phyloP scores from a whole-genome alignment of 2,113 vertebrate species.

The Microcebus ravelobensis region DNA sequence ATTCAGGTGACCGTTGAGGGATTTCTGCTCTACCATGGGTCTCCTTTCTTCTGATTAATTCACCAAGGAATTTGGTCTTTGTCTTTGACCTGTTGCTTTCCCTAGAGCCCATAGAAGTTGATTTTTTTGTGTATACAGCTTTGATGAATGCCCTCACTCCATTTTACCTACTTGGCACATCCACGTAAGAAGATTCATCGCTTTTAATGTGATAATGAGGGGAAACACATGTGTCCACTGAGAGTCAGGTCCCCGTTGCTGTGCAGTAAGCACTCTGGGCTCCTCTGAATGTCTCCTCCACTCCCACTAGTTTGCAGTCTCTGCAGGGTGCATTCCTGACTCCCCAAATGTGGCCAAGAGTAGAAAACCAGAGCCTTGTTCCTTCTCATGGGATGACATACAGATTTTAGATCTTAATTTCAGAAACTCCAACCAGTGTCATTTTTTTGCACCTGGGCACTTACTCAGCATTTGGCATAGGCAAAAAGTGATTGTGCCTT shows the following conservation, averaged over 20 bases:
- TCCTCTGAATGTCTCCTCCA: neutral
- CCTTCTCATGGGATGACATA: neutral
- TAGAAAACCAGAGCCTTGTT: neutral
- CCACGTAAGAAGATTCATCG: neutral
- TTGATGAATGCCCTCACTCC: neutral
- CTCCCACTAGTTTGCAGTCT: neutral
- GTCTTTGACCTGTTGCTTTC: neutral
- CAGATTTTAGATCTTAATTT: neutral
- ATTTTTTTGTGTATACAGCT: neutral
- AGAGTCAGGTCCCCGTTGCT: neutral
- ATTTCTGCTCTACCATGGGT: neutral
- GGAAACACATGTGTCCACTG: neutral
- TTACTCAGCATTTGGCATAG: neutral
- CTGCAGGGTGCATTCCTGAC: neutral
- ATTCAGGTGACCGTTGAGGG: neutral
- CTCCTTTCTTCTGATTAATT: neutral
- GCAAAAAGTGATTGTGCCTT: neutral
- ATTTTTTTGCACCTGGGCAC: neutral
- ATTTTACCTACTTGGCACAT: neutral
- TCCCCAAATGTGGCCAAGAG: neutral
- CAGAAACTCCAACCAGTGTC: neutral
- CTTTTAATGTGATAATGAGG: neutral
- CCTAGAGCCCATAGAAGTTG: neutral
- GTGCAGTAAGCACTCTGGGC: neutral
- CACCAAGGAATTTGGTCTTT: neutral